A percentile compares a stretch with the other conserved stretches of the same genome.
These are phyloP conservation scores for Plumapathes pennacea DNA, from an alignment of 92 coral and sea anemone genomes.

Conservation along the genomic window DNA sequence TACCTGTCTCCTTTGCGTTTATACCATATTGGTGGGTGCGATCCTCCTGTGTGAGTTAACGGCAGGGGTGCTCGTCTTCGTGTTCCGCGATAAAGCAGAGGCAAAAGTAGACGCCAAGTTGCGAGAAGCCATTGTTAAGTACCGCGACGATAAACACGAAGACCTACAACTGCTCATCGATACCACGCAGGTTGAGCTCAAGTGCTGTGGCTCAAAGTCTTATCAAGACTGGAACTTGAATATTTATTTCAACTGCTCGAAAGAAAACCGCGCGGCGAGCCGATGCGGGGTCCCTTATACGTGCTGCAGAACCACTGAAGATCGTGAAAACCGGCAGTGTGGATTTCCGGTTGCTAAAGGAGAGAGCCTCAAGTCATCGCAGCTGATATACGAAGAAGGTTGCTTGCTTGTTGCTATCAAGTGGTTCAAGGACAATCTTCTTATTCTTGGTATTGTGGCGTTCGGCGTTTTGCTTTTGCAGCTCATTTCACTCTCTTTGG, in stretches of 20 bases:
- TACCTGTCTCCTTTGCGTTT: constrained; percentile 67
- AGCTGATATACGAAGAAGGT: constrained; percentile 55
- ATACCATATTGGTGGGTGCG: constrained; percentile 37
- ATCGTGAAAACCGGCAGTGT: constrained; percentile 71
- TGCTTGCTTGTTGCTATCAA: constrained; percentile 63
- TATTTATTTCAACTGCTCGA: constrained; percentile 79
- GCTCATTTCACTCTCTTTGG: constrained; percentile 42
- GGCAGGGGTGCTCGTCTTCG: constrained; percentile 57
- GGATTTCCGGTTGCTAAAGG: constrained; percentile 50
- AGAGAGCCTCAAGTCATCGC: not conserved
- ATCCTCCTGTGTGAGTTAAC: constrained; percentile 55
- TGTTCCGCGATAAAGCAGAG: constrained; percentile 53
- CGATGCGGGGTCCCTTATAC: constrained; percentile 88
- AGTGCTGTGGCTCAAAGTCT: constrained; percentile 78
- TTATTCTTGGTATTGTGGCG: constrained; percentile 38
- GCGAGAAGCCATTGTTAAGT: constrained; percentile 72
- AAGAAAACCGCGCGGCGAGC: constrained; percentile 28
- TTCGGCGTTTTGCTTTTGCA: constrained; percentile 40
- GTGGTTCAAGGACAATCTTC: constrained; percentile 54
- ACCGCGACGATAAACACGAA: constrained; percentile 66
- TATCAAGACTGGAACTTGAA: constrained; percentile 80
- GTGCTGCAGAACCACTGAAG: constrained; percentile 66
- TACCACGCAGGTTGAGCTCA: constrained; percentile 68
- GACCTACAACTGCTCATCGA: constrained; percentile 87
- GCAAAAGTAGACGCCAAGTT: constrained; percentile 66